Evolutionary conservation across 2,113 vertebrate genomes (phyloP).

Genomic region (Megaceryle torquata): DNA sequence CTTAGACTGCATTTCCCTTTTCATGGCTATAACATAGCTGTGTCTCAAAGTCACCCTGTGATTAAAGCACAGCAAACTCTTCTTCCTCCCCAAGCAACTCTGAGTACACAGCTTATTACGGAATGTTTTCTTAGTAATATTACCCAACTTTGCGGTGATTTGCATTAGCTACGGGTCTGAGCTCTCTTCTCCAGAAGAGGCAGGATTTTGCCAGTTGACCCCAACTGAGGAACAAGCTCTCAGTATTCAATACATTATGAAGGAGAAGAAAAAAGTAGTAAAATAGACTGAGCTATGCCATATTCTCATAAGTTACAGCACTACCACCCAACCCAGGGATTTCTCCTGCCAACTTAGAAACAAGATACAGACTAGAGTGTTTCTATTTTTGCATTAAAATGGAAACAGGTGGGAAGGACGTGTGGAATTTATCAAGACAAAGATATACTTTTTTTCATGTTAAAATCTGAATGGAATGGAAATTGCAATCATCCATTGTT

Average conservation of each 20-base stretch:
- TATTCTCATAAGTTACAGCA: background rate
- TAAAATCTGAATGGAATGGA: slow-evolving; percentile 64
- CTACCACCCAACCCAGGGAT: background rate
- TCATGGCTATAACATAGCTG: background rate
- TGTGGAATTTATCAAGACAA: slow-evolving; percentile 65
- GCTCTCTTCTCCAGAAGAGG: background rate
- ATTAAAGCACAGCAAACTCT: background rate
- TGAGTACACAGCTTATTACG: background rate
- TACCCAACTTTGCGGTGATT: background rate
- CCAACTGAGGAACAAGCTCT: background rate
- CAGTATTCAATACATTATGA: background rate
- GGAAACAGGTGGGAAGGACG: slow-evolving; percentile 67
- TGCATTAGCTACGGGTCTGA: background rate
- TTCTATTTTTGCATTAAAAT: slow-evolving; percentile 74
- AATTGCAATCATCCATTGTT: slow-evolving; percentile 58
- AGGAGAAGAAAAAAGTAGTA: background rate
- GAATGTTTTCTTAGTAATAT: background rate
- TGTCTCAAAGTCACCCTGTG: background rate
- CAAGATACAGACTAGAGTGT: slow-evolving; percentile 29
- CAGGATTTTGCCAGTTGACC: background rate
- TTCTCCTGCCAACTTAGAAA: slow-evolving; percentile 51
- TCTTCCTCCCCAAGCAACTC: background rate
- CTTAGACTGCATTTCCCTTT: background rate
- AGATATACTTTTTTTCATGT: slow-evolving; percentile 52
- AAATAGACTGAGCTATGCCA: background rate